Percentiles rank a stretch among this genome's conserved stretches.
phyloP scores from a whole-genome alignment of 2,888 invertebrate species.

The Caenorhabditis doughertyi region DNA sequence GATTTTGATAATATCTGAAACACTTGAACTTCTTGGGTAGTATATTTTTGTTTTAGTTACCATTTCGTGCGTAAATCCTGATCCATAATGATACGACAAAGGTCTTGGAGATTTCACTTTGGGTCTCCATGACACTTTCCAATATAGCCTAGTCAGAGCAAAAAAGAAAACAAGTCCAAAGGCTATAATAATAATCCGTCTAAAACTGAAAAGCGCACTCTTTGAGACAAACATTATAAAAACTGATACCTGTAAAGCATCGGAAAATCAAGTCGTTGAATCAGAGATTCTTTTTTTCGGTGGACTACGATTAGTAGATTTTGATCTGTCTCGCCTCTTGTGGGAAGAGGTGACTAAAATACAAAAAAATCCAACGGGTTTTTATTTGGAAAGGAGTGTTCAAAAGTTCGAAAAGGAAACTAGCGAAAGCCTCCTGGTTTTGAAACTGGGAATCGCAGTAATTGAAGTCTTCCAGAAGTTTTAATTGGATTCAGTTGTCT shows the following conservation, averaged over 20 bases:
- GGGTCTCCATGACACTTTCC: slow-evolving; percentile 1
- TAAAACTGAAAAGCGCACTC: not conserved
- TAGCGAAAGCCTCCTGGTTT: not conserved
- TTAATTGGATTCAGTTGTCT: not conserved
- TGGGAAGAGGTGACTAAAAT: not conserved
- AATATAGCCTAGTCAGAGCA: not conserved
- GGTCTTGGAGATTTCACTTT: not conserved
- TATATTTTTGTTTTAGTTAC: not conserved
- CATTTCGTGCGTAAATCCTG: not conserved
- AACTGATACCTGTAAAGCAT: not conserved
- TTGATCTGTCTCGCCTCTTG: too few species aligned
- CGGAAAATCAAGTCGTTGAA: not conserved
- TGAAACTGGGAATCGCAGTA: too few species aligned
- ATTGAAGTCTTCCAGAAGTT: too few species aligned
- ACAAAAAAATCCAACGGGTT: slow-evolving; percentile 4
- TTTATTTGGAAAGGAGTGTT: not conserved
- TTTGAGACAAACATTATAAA: not conserved
- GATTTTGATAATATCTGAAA: slow-evolving; percentile 11
- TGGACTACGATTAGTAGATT: not conserved
- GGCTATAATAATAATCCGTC: not conserved
- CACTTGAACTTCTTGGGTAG: not conserved
- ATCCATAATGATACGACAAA: not conserved
- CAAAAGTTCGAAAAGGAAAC: not conserved
- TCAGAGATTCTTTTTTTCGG: slow-evolving; percentile 5
- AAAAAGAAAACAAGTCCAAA: not conserved